Evolutionary conservation across 2,797 vertebrate species (phyloP).

Genomic region (Telmatherina bonti): DNA sequence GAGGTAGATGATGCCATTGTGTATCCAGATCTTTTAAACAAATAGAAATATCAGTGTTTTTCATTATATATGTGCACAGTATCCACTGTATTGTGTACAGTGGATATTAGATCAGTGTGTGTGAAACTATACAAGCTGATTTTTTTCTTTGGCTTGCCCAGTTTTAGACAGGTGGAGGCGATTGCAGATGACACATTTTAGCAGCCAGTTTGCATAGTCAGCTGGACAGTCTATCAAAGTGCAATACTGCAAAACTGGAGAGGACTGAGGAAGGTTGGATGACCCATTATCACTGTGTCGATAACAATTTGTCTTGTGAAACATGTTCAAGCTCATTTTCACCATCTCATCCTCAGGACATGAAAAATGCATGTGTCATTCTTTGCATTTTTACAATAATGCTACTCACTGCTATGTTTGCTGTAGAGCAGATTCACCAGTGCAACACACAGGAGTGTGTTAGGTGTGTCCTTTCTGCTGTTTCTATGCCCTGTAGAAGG

Average conservation of each 20-base stretch:
- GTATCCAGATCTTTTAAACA: background rate
- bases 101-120: slow-evolving; percentile 1
- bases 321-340: slow-evolving; percentile 50
- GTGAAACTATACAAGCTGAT: slow-evolving; percentile 10
- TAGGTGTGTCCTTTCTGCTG: slow-evolving; percentile 23
- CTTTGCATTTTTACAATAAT: slow-evolving; percentile 49
- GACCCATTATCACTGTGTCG: slow-evolving; percentile 63
- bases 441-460: slow-evolving; percentile 44
- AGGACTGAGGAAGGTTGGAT: slow-evolving; percentile 48
- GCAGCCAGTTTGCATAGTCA: slow-evolving; percentile 63
- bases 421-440: slow-evolving; percentile 28
- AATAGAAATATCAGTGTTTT: background rate
- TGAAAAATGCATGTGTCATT: slow-evolving; percentile 28
- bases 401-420: slow-evolving; percentile 28
- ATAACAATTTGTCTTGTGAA: slow-evolving; percentile 64
- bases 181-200: slow-evolving; percentile 67
- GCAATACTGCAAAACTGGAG: slow-evolving; percentile 57
- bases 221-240: slow-evolving; percentile 52
- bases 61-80: background rate
- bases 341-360: slow-evolving; percentile 16
- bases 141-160: slow-evolving; percentile 13
- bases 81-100: background rate
- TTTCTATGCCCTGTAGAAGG: slow-evolving; percentile 27
- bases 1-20: background rate
- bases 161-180: slow-evolving; percentile 48